Percentiles rank a stretch among this genome's conserved stretches.
Conservation (phyloP, 1,140 invertebrate species). For the Copidosoma floridanum region DNA sequence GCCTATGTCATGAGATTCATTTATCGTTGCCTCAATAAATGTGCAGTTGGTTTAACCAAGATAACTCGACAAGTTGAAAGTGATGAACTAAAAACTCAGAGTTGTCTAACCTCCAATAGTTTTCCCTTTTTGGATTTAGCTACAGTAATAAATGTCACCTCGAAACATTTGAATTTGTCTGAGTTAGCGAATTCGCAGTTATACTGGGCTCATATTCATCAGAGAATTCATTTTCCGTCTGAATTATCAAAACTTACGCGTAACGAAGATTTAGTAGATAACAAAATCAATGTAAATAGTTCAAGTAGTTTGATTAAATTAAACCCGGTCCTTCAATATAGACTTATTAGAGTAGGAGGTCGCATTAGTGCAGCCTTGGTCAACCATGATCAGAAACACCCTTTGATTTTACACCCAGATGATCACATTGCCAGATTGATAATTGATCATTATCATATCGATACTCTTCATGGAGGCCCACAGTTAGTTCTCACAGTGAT, state of each 20-base stretch:
- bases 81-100: too few species aligned
- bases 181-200: not conserved
- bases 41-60: too few species aligned
- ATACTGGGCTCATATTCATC: not conserved
- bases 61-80: too few species aligned
- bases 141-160: too few species aligned
- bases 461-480: slow-evolving; percentile 14
- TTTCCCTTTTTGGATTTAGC: too few species aligned
- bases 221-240: not conserved
- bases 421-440: not conserved
- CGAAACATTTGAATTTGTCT: not conserved
- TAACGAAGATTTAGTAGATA: too few species aligned
- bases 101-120: too few species aligned
- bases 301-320: not conserved
- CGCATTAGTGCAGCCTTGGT: not conserved
- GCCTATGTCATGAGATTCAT: not conserved
- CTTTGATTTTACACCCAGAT: not conserved
- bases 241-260: not conserved
- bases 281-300: too few species aligned
- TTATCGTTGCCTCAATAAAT: too few species aligned
- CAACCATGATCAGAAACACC: not conserved
- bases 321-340: not conserved
- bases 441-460: not conserved
- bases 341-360: slow-evolving; percentile 4
- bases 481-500: not conserved